Percentiles rank a stretch among this genome's conserved stretches.
phyloP scores from a whole-genome alignment of 2,888 invertebrate species.

The Alsophila aescularia region DNA sequence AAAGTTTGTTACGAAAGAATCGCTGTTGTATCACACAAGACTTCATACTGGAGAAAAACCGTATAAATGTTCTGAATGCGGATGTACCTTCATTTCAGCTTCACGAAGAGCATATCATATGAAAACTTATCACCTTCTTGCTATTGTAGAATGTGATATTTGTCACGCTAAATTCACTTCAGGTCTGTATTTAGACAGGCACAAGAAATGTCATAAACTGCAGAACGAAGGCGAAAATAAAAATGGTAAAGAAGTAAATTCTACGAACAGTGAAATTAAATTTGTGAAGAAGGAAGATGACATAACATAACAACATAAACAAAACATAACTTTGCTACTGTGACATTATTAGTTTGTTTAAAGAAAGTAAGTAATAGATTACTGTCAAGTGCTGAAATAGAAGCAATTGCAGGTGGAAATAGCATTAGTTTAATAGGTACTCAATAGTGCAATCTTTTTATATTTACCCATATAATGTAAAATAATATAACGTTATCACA shows the following conservation, averaged over 20 bases:
- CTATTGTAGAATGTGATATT: slow-evolving; percentile 56
- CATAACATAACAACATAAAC: background rate
- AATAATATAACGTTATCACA: no score
- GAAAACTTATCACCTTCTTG: slow-evolving; percentile 58
- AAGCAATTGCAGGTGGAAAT: no score
- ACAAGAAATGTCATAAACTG: slow-evolving; percentile 50
- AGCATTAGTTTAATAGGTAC: no score
- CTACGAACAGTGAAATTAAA: background rate
- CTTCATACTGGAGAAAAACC: slow-evolving; percentile 73
- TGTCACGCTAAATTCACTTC: slow-evolving; percentile 63
- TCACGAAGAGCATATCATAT: slow-evolving; percentile 66
- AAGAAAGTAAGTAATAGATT: no score
- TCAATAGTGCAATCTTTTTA: no score
- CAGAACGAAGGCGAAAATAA: slow-evolving; percentile 10
- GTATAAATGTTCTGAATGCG: slow-evolving; percentile 65
- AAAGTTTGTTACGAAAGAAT: slow-evolving; percentile 70
- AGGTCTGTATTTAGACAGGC: slow-evolving; percentile 53
- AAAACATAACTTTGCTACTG: no score
- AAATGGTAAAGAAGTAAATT: background rate
- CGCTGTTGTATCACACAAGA: slow-evolving; percentile 71
- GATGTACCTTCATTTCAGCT: slow-evolving; percentile 61
- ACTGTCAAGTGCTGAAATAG: no score
- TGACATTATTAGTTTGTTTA: no score
- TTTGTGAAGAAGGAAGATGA: background rate
- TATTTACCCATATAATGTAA: no score